Percentiles rank a stretch among this genome's conserved stretches.
Evolutionary conservation across 1,140 invertebrate species (phyloP).

Genomic region (Diprion similis): DNA sequence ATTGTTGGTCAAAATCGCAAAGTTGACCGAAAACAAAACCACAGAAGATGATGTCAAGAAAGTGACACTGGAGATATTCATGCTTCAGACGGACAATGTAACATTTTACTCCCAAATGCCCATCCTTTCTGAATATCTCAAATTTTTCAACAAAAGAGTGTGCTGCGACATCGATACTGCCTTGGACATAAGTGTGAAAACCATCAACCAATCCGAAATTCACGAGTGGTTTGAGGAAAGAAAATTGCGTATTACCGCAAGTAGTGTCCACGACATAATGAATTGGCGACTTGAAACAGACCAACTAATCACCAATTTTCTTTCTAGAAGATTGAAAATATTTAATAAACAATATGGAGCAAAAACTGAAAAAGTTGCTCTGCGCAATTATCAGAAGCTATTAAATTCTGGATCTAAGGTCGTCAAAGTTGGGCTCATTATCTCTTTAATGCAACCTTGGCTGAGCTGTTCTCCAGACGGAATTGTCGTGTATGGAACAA

Average conservation of each 20-base stretch:
- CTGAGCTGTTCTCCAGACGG: constrained; percentile 20
- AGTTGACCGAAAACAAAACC: background rate
- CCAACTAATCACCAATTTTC: constrained; percentile 18
- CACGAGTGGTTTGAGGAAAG: constrained; percentile 24
- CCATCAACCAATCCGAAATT: constrained; percentile 21
- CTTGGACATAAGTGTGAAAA: constrained; percentile 19
- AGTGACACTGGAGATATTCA: constrained; percentile 20
- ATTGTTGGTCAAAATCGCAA: constrained; percentile 6
- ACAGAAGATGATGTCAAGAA: constrained; percentile 15
- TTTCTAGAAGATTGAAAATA: background rate
- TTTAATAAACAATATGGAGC: constrained; percentile 14
- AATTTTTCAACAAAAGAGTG: constrained; percentile 19
- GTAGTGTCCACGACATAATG: constrained; percentile 20
- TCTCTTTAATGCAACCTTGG: constrained; percentile 17
- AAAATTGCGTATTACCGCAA: constrained; percentile 25
- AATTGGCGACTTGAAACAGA: constrained; percentile 18
- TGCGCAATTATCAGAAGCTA: constrained; percentile 13
- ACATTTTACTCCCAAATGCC: background rate
- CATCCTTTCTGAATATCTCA: background rate
- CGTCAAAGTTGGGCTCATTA: constrained; percentile 20
- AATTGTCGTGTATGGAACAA: constrained; percentile 14
- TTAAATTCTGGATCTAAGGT: constrained; percentile 9
- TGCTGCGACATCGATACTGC: constrained; percentile 21
- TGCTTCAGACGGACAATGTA: constrained; percentile 18
- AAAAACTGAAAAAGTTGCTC: constrained; percentile 18